Conservation (phyloP, 2,113 vertebrate species). For the Noctilio leporinus region DNA sequence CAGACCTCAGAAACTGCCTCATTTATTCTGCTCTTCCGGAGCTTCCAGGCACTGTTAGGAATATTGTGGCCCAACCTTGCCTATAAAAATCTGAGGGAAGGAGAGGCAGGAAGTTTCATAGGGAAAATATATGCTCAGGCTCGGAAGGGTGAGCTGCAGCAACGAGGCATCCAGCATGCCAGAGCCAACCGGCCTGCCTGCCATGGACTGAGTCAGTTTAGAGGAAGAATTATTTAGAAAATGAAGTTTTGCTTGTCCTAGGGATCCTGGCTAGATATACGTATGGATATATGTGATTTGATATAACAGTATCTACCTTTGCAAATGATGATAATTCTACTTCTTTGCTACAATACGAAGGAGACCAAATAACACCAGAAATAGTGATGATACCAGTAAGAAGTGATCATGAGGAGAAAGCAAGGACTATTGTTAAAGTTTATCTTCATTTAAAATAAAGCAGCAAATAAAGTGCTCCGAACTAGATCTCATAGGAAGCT, state of each 20-base stretch:
- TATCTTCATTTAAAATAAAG: conserved; percentile 36
- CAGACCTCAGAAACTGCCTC: conserved; percentile 57
- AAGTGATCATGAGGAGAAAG: background rate
- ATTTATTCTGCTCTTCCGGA: conserved; percentile 46
- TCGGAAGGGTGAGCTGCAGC: conserved; percentile 49
- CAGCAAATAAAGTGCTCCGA: conserved; percentile 27
- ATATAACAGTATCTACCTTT: background rate
- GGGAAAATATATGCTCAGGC: conserved; percentile 25
- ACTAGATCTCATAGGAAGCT: background rate
- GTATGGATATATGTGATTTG: background rate
- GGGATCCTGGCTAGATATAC: background rate
- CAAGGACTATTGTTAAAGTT: conserved; percentile 62
- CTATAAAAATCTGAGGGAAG: conserved; percentile 42
- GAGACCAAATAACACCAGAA: conserved; percentile 27
- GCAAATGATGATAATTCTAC: conserved; percentile 24
- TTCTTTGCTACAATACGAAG: conserved; percentile 22
- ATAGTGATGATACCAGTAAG: conserved; percentile 28
- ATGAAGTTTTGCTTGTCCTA: conserved; percentile 56
- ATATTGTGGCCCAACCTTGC: conserved; percentile 13
- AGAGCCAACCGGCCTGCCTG: conserved; percentile 30
- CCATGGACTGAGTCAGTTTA: conserved; percentile 41
- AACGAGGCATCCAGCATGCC: background rate
- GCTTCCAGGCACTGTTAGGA: conserved; percentile 23
- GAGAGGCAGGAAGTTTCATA: conserved; percentile 62
- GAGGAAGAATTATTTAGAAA: conserved; percentile 55